Evolutionary conservation across 2,797 vertebrate species (phyloP).

Genomic region (Hybognathus amarus): DNA sequence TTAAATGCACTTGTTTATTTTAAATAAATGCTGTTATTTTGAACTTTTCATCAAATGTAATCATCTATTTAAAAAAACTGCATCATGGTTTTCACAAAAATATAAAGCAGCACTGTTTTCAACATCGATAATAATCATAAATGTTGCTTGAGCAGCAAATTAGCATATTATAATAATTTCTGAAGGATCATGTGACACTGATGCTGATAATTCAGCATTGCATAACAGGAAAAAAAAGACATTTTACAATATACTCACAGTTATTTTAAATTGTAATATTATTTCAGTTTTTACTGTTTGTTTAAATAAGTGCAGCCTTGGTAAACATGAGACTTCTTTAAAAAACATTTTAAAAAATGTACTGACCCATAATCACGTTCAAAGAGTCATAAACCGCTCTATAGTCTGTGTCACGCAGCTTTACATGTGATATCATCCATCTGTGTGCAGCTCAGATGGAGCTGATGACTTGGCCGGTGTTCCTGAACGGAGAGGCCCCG

Average conservation of each 20-base stretch:
- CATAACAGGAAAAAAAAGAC: neutral
- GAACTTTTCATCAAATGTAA: neutral
- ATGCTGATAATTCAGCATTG: neutral
- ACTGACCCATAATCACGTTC: neutral
- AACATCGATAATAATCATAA: neutral
- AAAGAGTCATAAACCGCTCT: neutral
- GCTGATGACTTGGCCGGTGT: conserved; percentile 87
- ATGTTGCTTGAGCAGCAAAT: neutral
- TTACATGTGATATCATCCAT: conserved; percentile 1
- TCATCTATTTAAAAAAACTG: neutral
- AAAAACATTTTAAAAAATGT: neutral
- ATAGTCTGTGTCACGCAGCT: neutral
- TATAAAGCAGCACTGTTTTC: no score
- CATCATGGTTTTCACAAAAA: neutral
- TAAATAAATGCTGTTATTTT: neutral
- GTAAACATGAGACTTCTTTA: neutral
- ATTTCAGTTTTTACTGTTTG: neutral
- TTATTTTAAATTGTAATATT: no score
- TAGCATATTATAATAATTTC: neutral
- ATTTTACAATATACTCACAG: neutral
- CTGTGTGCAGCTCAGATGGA: conserved; percentile 81
- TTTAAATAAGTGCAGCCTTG: neutral
- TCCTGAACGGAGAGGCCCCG: conserved; percentile 87
- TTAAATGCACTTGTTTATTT: neutral
- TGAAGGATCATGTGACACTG: neutral